phyloP scores from a whole-genome alignment of 2,888 invertebrate species.

The Trachelus iudaicus region DNA sequence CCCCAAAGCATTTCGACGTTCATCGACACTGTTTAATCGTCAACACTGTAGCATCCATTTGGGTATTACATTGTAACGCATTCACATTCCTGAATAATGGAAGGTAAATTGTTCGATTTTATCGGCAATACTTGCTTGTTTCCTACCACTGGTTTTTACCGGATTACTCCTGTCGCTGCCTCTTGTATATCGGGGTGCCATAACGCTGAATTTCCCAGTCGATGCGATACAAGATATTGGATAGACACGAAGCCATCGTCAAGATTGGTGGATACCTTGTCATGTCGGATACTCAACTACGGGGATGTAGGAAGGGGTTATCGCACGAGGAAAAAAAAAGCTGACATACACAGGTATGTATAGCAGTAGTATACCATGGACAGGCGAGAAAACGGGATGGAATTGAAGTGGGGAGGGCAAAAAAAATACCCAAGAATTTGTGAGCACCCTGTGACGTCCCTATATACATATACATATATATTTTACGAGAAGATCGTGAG shows the following conservation, averaged over 20 bases:
- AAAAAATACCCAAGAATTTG: constrained; percentile 6
- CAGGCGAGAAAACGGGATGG: neutral
- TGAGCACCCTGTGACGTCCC: constrained; percentile 28
- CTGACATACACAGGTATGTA: neutral
- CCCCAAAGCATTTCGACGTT: neutral
- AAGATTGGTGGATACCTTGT: constrained; percentile 39
- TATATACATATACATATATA: constrained; percentile 51
- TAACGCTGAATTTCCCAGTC: neutral
- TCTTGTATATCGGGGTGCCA: neutral
- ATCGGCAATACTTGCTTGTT: neutral
- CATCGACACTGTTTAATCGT: neutral
- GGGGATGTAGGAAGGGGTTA: constrained; percentile 26
- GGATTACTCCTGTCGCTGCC: neutral
- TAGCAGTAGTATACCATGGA: neutral
- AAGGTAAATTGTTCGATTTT: neutral
- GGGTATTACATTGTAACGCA: neutral
- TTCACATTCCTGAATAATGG: neutral
- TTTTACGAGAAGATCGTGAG: constrained; percentile 58
- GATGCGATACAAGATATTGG: neutral
- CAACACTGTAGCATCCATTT: neutral
- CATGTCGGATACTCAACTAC: constrained; percentile 21
- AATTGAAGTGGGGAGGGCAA: neutral
- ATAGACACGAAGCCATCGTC: constrained; percentile 25
- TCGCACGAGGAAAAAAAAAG: constrained; percentile 19
- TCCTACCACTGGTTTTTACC: neutral